Conservation (phyloP, 2,888 invertebrate species). For the Smittia aterrima region DNA sequence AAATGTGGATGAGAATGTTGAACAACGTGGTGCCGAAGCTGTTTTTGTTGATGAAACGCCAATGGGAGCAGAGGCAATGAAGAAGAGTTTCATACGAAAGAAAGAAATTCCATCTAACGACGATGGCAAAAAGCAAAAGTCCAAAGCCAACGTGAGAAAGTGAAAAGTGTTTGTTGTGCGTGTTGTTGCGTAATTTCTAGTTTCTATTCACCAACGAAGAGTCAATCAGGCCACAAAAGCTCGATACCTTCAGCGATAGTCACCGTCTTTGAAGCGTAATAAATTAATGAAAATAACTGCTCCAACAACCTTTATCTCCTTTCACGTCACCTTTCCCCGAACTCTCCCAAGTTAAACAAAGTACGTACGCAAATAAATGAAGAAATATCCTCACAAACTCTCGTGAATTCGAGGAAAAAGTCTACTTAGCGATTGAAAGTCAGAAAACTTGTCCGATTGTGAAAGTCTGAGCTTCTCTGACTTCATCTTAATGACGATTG, state of each 20-base stretch:
- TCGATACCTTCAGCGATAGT: not conserved
- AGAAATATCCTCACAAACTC: no score
- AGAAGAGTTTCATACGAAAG: slow-evolving; percentile 36
- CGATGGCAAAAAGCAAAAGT: slow-evolving; percentile 35
- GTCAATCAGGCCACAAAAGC: not conserved
- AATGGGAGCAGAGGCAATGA: slow-evolving; percentile 12
- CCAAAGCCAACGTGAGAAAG: slow-evolving; percentile 31
- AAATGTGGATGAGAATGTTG: not conserved
- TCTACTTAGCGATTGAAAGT: no score
- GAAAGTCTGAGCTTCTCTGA: no score
- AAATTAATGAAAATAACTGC: not conserved
- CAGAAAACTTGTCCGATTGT: no score
- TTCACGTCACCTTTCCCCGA: no score
- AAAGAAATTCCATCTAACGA: slow-evolving; percentile 33
- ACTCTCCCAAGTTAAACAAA: no score
- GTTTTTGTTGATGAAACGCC: slow-evolving; percentile 12
- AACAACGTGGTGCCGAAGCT: slow-evolving; percentile 9
- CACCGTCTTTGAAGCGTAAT: not conserved
- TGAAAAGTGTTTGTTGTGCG: not conserved
- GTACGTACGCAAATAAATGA: no score
- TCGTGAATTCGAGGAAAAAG: no score
- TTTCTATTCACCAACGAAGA: not conserved
- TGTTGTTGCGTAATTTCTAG: slow-evolving; percentile 19
- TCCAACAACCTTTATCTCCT: no score
- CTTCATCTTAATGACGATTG: no score